These are phyloP conservation scores for Plutella xylostella DNA, from an alignment of 2,888 invertebrate species.

Conservation along the genomic window DNA sequence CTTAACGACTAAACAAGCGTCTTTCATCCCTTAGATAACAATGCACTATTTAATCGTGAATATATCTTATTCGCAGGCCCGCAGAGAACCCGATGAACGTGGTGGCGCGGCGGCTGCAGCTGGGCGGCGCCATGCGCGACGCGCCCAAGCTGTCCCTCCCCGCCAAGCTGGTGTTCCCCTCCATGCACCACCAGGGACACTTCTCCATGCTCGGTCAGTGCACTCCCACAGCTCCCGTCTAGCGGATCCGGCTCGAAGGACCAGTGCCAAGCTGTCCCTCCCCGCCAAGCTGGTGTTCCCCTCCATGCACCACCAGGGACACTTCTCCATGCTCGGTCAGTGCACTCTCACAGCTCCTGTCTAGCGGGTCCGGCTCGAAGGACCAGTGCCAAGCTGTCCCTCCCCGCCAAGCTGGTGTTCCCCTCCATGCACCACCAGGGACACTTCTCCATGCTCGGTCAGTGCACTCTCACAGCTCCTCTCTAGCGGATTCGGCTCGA, in stretches of 20 bases:
- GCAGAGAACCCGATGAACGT: constrained; percentile 94
- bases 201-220: constrained; percentile 90
- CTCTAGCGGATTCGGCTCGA: too few relatives aligned
- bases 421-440: constrained; percentile 96
- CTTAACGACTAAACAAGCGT: too few relatives aligned
- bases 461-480: too few relatives aligned
- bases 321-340: constrained; percentile 98
- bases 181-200: constrained; percentile 95
- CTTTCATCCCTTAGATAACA: too few relatives aligned
- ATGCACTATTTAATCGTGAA: too few relatives aligned
- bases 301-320: constrained; percentile 94
- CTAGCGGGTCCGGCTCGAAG: neutral
- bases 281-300: constrained; percentile 98
- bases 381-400: constrained; percentile 83
- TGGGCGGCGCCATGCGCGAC: constrained; percentile 90
- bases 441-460: constrained; percentile 85
- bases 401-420: constrained; percentile 97
- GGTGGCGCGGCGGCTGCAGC: constrained; percentile 91
- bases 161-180: constrained; percentile 97
- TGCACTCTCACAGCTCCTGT: too few relatives aligned
- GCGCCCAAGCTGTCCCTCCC: constrained; percentile 96
- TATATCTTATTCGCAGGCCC: constrained; percentile 71
- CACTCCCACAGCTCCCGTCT: neutral
- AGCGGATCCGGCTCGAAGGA: too few relatives aligned
- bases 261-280: constrained; percentile 93